Evolutionary conservation across 2,888 invertebrate species (phyloP), one percentile per base, ranked within the genome.

Genomic region (Folsomia candida): DNA sequence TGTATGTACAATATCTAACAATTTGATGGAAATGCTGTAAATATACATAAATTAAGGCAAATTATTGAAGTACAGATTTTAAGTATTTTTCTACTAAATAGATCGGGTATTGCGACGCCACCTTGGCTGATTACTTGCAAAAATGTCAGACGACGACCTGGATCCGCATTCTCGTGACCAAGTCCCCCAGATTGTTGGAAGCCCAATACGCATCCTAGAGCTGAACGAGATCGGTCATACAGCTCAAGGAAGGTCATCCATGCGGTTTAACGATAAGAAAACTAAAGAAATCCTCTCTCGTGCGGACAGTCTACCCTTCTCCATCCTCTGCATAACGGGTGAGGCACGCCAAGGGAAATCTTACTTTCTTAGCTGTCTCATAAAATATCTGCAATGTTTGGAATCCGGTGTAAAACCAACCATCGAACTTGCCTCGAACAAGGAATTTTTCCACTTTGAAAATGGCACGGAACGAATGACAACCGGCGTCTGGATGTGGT

Each of bases 401-500:
- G 6, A 37, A 37, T 9, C 6, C 6, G 37, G 37, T 37, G 37
- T 9, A 14, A 9, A 4, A 37, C 37, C 37, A 14, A 37, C 6
- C 14, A 37, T 37, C 14, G 37, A 14, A 14, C 14, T 37, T 9
- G 4, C 4, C 14, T 4, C 6, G 37, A 37, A 37, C 14, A 37
- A 37, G 14, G 14, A 14, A 9, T 14, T 9, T 37, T 37, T 37
- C 37, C 37, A 4, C 6, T 37, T 37, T 37, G 6, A 37, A 37
- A 37, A 37, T 37, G 37, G 37, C 6, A 37, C 14, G 37, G 37
- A 37, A 37, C 37, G 63, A 22, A 1, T 37, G 2, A 63, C 63
- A 18, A 37, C 47, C 6, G 63, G 63, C n/a, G 24, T 63, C 24
- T 63, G 63, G 63, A 25, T 63, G 29, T 63, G 63, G 63, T 63